A percentile compares a stretch with the other conserved stretches of the same genome.
These are phyloP conservation scores for Leucophenga maculata DNA, from an alignment of 2,888 invertebrate genomes.

Conservation along the genomic window DNA sequence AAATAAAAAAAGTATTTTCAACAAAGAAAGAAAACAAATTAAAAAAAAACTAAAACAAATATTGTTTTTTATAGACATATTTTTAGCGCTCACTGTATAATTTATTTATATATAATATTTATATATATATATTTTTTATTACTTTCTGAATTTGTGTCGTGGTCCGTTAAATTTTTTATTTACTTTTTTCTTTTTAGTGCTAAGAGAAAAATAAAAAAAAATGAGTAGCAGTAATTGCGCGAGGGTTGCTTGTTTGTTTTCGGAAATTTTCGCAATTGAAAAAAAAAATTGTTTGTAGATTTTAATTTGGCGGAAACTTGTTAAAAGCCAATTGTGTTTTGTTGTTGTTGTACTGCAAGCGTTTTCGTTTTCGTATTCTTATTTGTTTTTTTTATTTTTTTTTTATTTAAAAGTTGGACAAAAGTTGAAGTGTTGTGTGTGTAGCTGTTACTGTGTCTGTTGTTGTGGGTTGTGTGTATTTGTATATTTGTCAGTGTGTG, in stretches of 20 bases:
- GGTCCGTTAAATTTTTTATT: slow-evolving; percentile 29
- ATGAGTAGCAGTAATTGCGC: not conserved
- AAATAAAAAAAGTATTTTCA: too few relatives aligned
- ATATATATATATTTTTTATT: slow-evolving; percentile 17
- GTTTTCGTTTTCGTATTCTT: not conserved
- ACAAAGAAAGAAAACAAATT: too few relatives aligned
- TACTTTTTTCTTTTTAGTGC: slow-evolving; percentile 14
- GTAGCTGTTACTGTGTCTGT: not conserved
- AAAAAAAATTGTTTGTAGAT: not conserved
- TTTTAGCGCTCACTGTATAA: too few relatives aligned
- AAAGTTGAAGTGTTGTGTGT: slow-evolving; percentile 56
- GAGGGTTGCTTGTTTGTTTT: not conserved
- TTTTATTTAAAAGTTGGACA: slow-evolving; percentile 43
- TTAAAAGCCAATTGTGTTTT: too few relatives aligned
- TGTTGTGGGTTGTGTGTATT: slow-evolving; percentile 20
- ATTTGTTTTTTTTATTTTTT: slow-evolving; percentile 22
- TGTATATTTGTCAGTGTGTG: slow-evolving; percentile 26
- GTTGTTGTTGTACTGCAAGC: not conserved
- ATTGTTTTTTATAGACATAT: too few relatives aligned
- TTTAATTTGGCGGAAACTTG: too few relatives aligned
- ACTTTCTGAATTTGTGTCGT: slow-evolving; percentile 27
- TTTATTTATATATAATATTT: too few relatives aligned
- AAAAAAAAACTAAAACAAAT: too few relatives aligned
- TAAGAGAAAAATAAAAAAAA: slow-evolving; percentile 10
- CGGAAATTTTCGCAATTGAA: slow-evolving; percentile 39